Conservation (phyloP, 1,140 invertebrate species). For the Wasmannia auropunctata region DNA sequence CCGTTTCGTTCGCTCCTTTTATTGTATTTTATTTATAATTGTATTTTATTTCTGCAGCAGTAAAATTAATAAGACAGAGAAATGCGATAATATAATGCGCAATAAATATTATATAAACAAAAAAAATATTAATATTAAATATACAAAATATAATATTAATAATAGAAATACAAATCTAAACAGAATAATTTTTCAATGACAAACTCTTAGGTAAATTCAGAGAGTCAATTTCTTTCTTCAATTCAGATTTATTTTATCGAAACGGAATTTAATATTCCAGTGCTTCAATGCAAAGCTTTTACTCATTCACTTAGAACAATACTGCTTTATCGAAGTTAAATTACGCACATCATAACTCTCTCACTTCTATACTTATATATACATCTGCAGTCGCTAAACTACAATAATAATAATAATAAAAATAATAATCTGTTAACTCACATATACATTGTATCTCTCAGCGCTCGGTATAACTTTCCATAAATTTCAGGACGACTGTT, state of each 20-base stretch:
- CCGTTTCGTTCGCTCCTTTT: not conserved
- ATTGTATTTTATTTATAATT: not conserved
- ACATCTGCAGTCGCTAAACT: not conserved
- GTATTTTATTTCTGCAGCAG: not conserved
- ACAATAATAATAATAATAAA: constrained; percentile 15
- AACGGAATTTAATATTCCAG: not conserved
- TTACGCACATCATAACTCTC: constrained; percentile 35
- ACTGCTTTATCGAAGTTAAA: constrained; percentile 24
- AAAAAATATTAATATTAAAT: too few species aligned
- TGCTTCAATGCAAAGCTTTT: not conserved
- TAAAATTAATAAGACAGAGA: not conserved
- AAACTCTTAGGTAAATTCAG: not conserved
- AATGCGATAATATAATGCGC: not conserved
- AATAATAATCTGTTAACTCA: constrained; percentile 37
- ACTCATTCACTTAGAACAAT: not conserved
- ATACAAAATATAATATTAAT: not conserved
- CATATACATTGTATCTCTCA: not conserved
- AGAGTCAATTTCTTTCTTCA: not conserved
- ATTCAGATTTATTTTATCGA: not conserved
- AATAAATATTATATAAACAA: too few species aligned
- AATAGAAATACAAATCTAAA: not conserved
- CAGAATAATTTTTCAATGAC: not conserved
- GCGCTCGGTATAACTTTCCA: constrained; percentile 74
- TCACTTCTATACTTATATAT: not conserved
- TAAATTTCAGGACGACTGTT: constrained; percentile 93